These are phyloP conservation scores for Muscina levida DNA, from an alignment of 2,888 invertebrate genomes.

Conservation along the genomic window DNA sequence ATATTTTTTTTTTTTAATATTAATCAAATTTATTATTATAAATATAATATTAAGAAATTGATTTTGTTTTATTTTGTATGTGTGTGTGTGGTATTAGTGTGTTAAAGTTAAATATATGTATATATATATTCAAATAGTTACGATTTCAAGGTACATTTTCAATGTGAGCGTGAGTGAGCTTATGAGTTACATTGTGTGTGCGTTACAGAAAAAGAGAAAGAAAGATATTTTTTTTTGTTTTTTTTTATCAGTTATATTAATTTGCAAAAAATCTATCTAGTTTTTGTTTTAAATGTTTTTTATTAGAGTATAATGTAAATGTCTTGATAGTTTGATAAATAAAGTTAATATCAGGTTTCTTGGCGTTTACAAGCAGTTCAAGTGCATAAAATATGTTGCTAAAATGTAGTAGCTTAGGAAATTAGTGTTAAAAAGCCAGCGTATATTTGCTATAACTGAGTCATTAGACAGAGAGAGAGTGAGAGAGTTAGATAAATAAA, in stretches of 20 bases:
- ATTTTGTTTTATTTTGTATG: background rate
- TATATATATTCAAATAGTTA: slow-evolving; percentile 13
- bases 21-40: too few species aligned
- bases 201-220: too few species aligned
- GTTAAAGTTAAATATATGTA: slow-evolving; percentile 14
- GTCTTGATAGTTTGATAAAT: background rate
- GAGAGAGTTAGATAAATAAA: too few species aligned
- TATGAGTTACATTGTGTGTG: slow-evolving; percentile 15
- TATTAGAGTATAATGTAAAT: too few species aligned
- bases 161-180: slow-evolving; percentile 22
- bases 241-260: background rate
- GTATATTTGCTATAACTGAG: too few species aligned
- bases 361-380: background rate
- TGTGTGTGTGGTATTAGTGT: too few species aligned
- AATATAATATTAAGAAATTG: too few species aligned
- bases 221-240: too few species aligned
- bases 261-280: slow-evolving; percentile 43
- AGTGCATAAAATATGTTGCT: background rate
- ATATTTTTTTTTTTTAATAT: background rate
- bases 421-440: too few species aligned
- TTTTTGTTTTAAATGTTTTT: background rate
- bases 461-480: too few species aligned
- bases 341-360: slow-evolving; percentile 25
- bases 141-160: slow-evolving; percentile 56
- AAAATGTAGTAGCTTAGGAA: too few species aligned